phyloP scores from a whole-genome alignment of 2,797 vertebrate species.

The Oreochromis grahami region DNA sequence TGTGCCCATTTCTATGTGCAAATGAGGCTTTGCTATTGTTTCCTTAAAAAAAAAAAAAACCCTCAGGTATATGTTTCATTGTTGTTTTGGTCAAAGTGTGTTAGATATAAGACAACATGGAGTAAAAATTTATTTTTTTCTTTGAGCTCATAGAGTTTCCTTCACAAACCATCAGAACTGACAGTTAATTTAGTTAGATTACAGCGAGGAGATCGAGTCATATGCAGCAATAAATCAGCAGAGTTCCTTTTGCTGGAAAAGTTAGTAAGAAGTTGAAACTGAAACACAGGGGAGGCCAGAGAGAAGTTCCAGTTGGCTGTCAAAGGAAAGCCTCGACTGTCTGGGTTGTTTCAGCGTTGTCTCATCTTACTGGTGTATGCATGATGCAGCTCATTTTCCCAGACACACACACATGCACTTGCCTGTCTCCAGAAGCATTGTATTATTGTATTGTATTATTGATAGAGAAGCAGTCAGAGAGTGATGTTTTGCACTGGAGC shows the following conservation, averaged over 20 bases:
- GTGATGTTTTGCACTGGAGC: conserved; percentile 53
- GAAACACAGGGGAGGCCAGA: neutral
- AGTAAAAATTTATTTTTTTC: neutral
- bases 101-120: neutral
- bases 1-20: neutral
- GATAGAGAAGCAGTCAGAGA: conserved; percentile 54
- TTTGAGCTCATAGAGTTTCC: neutral
- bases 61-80: neutral
- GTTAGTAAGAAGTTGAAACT: conserved; percentile 11
- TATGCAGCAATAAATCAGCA: neutral
- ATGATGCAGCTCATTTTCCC: conserved; percentile 34
- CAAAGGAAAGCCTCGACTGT: conserved; percentile 10
- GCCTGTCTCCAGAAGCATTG: conserved; percentile 41
- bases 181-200: neutral
- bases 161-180: neutral
- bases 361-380: conserved; percentile 28
- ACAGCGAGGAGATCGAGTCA: neutral
- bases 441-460: conserved; percentile 67
- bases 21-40: neutral
- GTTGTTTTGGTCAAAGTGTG: neutral
- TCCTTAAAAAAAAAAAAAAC: fast-evolving
- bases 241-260: neutral
- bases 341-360: conserved; percentile 12
- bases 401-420: neutral
- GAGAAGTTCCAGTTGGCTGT: conserved; percentile 20